Evolutionary conservation across 2,888 invertebrate species (phyloP).

Genomic region (Romanomermis culicivorax): DNA sequence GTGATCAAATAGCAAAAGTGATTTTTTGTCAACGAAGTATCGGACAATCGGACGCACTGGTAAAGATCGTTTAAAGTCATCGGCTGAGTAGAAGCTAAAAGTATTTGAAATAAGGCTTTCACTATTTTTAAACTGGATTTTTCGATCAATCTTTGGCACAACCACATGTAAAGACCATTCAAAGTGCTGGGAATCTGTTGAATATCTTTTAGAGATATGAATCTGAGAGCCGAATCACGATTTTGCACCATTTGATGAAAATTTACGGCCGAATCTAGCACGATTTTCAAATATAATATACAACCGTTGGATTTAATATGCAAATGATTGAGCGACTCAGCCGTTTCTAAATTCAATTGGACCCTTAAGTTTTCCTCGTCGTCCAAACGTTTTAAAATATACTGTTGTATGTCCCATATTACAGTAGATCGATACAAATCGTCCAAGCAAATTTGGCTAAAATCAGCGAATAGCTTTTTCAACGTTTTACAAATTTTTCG

Average conservation of each 20-base stretch:
- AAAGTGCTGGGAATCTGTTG: conserved; percentile 80
- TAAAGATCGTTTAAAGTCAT: conserved; percentile 58
- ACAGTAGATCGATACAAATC: conserved; percentile 59
- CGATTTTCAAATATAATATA: conserved; percentile 30
- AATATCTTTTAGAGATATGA: conserved; percentile 48
- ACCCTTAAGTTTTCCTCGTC: conserved; percentile 65
- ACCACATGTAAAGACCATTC: conserved; percentile 79
- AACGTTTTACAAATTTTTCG: conserved; percentile 58
- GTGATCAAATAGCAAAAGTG: conserved; percentile 58
- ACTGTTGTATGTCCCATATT: conserved; percentile 79
- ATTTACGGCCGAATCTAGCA: conserved; percentile 73
- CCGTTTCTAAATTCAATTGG: conserved; percentile 55
- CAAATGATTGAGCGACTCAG: conserved; percentile 76
- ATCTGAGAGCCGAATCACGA: too few species aligned
- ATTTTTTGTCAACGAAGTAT: conserved; percentile 51
- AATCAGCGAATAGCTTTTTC: conserved; percentile 49
- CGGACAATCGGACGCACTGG: conserved; percentile 56
- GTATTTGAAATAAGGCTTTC: conserved; percentile 48
- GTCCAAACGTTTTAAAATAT: conserved; percentile 68
- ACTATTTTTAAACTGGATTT: background rate
- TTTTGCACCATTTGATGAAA: too few species aligned
- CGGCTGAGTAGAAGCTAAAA: conserved; percentile 63
- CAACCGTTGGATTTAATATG: conserved; percentile 81
- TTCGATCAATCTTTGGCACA: conserved; percentile 58
- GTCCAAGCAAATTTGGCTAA: conserved; percentile 68